Percentiles rank a stretch among this genome's conserved stretches.
These are phyloP conservation scores for Keiferia lycopersicella DNA, from an alignment of 2,888 invertebrate genomes.

Conservation along the genomic window DNA sequence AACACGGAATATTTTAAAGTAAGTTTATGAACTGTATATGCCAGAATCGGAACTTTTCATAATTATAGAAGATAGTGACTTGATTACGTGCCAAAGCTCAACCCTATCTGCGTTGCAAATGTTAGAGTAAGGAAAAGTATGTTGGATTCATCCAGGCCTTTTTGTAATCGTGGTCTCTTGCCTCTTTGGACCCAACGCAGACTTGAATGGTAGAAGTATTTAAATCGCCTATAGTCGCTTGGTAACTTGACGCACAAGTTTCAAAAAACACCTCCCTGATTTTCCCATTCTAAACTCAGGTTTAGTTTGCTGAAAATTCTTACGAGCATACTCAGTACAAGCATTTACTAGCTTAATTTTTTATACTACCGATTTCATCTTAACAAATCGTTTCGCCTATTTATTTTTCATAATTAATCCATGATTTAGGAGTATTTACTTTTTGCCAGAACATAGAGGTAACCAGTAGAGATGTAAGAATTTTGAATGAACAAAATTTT, in stretches of 20 bases:
- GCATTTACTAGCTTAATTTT: conserved; percentile 52
- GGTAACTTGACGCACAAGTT: conserved; percentile 44
- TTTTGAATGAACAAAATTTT: conserved; percentile 35
- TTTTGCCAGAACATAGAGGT: conserved; percentile 61
- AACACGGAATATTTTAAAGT: too few species aligned
- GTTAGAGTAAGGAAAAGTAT: conserved; percentile 54
- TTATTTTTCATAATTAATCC: conserved; percentile 25
- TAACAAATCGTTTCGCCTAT: conserved; percentile 20
- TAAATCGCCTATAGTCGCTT: conserved; percentile 52
- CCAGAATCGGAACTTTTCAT: too few species aligned
- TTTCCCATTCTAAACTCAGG: conserved; percentile 60
- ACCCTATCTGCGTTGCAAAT: conserved; percentile 35
- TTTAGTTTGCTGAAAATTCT: conserved; percentile 62
- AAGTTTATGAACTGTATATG: too few species aligned
- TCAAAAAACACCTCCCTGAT: conserved; percentile 32
- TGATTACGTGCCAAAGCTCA: conserved; percentile 26
- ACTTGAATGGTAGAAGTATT: conserved; percentile 50
- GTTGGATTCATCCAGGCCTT: conserved; percentile 71
- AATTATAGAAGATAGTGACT: too few species aligned
- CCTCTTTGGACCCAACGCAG: conserved; percentile 74
- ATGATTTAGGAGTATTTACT: conserved; percentile 33
- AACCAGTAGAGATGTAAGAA: conserved; percentile 55
- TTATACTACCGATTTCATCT: conserved; percentile 15
- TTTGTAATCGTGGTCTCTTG: conserved; percentile 42
- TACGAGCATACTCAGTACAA: conserved; percentile 54